These are phyloP conservation scores for Nannospalax galili DNA, from an alignment of 2,113 vertebrate genomes.

Conservation along the genomic window DNA sequence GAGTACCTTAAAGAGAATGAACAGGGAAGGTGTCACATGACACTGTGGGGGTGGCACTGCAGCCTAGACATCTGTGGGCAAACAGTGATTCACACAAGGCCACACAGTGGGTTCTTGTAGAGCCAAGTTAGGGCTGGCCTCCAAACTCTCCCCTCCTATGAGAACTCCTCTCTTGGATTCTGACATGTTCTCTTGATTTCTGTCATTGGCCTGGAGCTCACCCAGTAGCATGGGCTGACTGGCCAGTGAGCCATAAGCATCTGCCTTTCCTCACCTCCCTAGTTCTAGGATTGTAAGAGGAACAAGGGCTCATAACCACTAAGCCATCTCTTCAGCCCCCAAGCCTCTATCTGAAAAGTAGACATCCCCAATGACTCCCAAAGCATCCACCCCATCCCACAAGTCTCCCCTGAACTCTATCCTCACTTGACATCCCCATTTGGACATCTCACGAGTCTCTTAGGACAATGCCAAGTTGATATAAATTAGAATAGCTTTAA, in stretches of 20 bases:
- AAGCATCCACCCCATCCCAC: background rate
- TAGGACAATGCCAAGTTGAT: background rate
- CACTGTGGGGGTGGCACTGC: too few relatives aligned
- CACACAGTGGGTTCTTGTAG: background rate
- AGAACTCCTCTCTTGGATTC: background rate
- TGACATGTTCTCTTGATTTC: background rate
- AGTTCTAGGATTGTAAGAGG: too few relatives aligned
- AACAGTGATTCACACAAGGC: background rate
- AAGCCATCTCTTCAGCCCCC: background rate
- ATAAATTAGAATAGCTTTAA: background rate
- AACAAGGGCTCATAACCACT: too few relatives aligned
- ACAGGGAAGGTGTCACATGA: background rate
- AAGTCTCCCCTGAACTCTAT: background rate
- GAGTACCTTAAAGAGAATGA: background rate
- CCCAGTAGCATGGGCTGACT: background rate
- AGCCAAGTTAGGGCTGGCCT: background rate
- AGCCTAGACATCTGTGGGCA: background rate
- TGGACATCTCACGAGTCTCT: background rate
- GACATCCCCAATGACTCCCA: background rate
- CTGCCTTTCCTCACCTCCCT: background rate
- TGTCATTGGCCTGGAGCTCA: background rate
- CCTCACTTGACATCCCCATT: background rate
- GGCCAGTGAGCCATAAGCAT: too few relatives aligned
- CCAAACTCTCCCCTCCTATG: background rate
- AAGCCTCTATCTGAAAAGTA: background rate